phyloP scores from a whole-genome alignment of 2,888 invertebrate species.

The Andrena dorsata region DNA sequence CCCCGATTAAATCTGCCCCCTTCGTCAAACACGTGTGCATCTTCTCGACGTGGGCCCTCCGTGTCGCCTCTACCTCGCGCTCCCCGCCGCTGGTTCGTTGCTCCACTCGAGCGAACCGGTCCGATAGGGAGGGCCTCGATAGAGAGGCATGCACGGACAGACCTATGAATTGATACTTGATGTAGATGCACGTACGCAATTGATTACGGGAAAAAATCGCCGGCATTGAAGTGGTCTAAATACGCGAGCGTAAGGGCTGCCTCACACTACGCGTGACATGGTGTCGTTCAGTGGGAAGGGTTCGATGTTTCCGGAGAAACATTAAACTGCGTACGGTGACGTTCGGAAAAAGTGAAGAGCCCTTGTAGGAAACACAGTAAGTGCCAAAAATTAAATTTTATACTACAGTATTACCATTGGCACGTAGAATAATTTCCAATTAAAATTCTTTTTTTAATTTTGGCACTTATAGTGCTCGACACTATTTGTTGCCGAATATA shows the following conservation, averaged over 20 bases:
- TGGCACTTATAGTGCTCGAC: no score
- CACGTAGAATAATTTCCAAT: no score
- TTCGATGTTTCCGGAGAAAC: not conserved
- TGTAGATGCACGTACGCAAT: constrained; percentile 33
- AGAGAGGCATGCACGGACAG: constrained; percentile 4
- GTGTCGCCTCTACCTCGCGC: not conserved
- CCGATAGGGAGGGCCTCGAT: constrained; percentile 35
- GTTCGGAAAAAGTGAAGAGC: no score
- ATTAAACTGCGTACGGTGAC: no score
- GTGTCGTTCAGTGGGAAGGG: not conserved
- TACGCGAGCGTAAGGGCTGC: not conserved
- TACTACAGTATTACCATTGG: no score
- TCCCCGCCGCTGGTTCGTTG: not conserved
- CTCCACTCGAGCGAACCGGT: constrained; percentile 16
- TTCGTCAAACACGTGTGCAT: constrained; percentile 18
- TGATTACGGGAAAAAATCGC: constrained; percentile 19
- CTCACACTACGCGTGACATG: not conserved
- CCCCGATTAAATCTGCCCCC: constrained; percentile 45
- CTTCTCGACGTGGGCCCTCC: not conserved
- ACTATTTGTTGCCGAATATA: no score
- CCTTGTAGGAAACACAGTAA: no score
- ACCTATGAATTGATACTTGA: constrained; percentile 32
- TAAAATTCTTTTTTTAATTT: no score
- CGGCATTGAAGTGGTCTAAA: not conserved
- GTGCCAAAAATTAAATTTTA: no score